phyloP scores from a whole-genome alignment of 2,888 invertebrate genomes.

The Pollenia angustigena region DNA sequence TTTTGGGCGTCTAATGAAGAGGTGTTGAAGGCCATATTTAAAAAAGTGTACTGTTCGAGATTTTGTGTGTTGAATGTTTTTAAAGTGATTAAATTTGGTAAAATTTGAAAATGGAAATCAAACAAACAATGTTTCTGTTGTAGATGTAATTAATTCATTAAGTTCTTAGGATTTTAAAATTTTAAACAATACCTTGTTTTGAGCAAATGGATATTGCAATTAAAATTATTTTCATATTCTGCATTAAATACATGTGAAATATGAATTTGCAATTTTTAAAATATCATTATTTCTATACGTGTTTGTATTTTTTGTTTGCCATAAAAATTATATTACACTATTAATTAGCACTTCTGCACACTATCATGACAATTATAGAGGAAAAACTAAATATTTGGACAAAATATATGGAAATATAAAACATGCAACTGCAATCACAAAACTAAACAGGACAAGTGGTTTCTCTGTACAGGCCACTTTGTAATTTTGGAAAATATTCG shows the following conservation, averaged over 20 bases:
- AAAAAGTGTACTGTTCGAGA: not conserved
- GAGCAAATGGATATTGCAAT: no score
- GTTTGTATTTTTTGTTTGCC: no score
- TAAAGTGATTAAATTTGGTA: constrained; percentile 7
- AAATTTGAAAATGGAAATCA: not conserved
- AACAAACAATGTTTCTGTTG: no score
- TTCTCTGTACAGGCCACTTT: constrained; percentile 49
- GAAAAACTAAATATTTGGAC: constrained; percentile 8
- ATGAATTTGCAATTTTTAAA: no score
- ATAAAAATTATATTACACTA: not conserved
- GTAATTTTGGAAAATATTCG: constrained; percentile 39
- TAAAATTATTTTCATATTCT: no score
- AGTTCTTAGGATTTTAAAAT: no score
- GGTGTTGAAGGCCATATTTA: not conserved
- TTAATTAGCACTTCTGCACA: not conserved
- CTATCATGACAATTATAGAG: not conserved
- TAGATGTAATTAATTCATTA: not conserved
- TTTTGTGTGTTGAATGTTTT: constrained; percentile 8
- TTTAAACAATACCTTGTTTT: no score
- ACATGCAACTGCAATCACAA: constrained; percentile 47
- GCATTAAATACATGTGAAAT: no score
- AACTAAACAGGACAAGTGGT: constrained; percentile 62
- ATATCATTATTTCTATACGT: no score
- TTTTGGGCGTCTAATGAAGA: not conserved
- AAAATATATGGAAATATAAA: constrained; percentile 10